phyloP scores from a whole-genome alignment of 2,888 invertebrate species.

The Heteromurus nitidus region DNA sequence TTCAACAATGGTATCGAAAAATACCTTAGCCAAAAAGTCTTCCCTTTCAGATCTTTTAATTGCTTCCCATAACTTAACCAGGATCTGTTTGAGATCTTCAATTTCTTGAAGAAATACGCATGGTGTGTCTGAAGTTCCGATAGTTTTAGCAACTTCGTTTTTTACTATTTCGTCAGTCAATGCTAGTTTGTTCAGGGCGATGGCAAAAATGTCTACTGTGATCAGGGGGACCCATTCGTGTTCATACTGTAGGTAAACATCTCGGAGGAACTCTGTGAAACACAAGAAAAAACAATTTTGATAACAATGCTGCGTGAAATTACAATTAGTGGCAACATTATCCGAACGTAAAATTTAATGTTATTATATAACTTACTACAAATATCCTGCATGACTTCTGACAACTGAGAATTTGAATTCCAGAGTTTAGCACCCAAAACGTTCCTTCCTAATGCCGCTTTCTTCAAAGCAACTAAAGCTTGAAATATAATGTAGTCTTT shows the following conservation, averaged over 20 bases:
- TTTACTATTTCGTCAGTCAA: slow-evolving; percentile 48
- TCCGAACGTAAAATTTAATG: neutral
- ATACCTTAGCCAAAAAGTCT: slow-evolving; percentile 60
- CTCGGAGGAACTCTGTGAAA: slow-evolving; percentile 44
- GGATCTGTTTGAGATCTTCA: slow-evolving; percentile 30
- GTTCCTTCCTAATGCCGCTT: slow-evolving; percentile 53
- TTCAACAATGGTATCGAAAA: too few relatives aligned
- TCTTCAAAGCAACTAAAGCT: slow-evolving; percentile 59
- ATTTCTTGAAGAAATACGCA: slow-evolving; percentile 32
- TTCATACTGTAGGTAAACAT: slow-evolving; percentile 60
- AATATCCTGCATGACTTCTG: slow-evolving; percentile 35
- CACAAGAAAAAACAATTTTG: too few relatives aligned
- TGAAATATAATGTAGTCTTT: slow-evolving; percentile 68
- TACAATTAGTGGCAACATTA: neutral
- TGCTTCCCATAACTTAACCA: slow-evolving; percentile 52
- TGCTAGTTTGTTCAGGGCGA: slow-evolving; percentile 41
- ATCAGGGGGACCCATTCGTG: slow-evolving; percentile 67
- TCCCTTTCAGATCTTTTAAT: slow-evolving; percentile 52
- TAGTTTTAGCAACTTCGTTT: slow-evolving; percentile 4
- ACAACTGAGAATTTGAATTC: slow-evolving; percentile 42
- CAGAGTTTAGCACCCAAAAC: slow-evolving; percentile 50
- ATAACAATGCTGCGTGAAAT: too few relatives aligned
- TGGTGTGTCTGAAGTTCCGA: neutral
- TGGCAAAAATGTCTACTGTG: slow-evolving; percentile 56
- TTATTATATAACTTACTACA: slow-evolving; percentile 44